Evolutionary conservation across 2,113 vertebrate genomes (phyloP).

Genomic region (Pica pica): DNA sequence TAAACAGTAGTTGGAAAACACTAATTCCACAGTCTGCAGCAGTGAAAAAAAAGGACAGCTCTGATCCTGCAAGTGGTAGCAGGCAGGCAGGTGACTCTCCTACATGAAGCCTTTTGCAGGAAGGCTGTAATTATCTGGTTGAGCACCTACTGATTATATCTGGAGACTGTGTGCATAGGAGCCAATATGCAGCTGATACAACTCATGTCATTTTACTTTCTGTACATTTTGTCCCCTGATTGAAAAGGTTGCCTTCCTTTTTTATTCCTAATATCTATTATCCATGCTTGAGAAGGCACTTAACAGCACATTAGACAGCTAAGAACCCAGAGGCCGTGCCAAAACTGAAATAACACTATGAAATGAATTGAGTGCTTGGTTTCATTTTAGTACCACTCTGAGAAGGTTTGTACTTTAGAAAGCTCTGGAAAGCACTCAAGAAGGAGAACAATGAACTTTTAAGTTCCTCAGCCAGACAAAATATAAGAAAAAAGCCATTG

Average conservation of each 20-base stretch:
- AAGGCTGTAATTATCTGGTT: slow-evolving; percentile 30
- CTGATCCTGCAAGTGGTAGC: not conserved
- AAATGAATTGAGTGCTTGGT: not conserved
- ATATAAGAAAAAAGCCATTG: not conserved
- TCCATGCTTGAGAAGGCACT: not conserved
- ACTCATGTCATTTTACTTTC: not conserved
- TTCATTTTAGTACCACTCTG: not conserved
- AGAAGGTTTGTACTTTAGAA: not conserved
- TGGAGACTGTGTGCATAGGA: not conserved
- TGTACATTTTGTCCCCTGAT: not conserved
- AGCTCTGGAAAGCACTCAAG: not conserved
- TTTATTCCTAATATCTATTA: not conserved
- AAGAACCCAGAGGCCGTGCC: not conserved
- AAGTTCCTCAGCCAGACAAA: not conserved
- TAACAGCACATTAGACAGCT: not conserved
- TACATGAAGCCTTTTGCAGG: not conserved
- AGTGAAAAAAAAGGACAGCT: not conserved
- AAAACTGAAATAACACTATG: not conserved
- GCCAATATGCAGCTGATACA: not conserved
- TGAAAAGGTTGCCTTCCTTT: not conserved
- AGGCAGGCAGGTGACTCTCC: not conserved
- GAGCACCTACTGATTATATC: slow-evolving; percentile 21
- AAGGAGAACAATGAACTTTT: not conserved
- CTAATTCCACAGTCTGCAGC: not conserved
- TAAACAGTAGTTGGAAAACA: not conserved